Conservation (phyloP, 2,888 invertebrate species). For the Lutraria lutraria region DNA sequence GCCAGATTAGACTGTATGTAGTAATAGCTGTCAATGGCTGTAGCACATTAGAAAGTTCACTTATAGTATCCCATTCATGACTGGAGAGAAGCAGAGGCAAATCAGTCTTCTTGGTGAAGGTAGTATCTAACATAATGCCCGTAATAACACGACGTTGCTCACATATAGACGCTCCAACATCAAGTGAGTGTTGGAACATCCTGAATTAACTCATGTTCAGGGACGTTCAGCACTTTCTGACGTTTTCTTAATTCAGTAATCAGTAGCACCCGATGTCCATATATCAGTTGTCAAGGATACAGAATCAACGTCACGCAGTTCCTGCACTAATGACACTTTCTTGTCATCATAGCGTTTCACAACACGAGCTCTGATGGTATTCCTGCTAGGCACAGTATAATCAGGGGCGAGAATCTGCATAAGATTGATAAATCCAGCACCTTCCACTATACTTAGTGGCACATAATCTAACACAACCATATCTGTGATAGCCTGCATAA, state of each 20-base stretch:
- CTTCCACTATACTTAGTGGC: not conserved
- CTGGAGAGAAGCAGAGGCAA: not conserved
- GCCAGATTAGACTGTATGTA: too few relatives aligned
- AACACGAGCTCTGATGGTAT: slow-evolving; percentile 38
- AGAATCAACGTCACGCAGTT: too few relatives aligned
- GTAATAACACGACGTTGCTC: slow-evolving; percentile 29
- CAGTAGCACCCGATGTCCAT: slow-evolving; percentile 43
- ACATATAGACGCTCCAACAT: slow-evolving; percentile 17
- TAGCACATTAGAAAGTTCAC: not conserved
- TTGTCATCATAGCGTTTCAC: slow-evolving; percentile 26
- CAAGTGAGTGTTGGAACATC: slow-evolving; percentile 28
- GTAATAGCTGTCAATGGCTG: not conserved
- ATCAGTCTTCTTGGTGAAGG: slow-evolving; percentile 35
- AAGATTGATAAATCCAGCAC: not conserved
- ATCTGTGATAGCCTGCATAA: not conserved
- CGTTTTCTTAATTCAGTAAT: slow-evolving; percentile 32
- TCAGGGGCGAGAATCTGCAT: slow-evolving; percentile 35
- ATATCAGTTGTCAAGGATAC: too few relatives aligned
- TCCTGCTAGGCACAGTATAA: slow-evolving; percentile 31
- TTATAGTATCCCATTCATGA: slow-evolving; percentile 21
- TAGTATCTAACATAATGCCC: slow-evolving; percentile 35
- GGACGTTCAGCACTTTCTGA: too few relatives aligned
- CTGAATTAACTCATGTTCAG: slow-evolving; percentile 22
- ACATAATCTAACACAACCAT: not conserved
- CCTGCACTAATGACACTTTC: not conserved